Conservation (phyloP, 35 echinoderm and acorn worm genomes). For the Ophioderma brevispina region DNA sequence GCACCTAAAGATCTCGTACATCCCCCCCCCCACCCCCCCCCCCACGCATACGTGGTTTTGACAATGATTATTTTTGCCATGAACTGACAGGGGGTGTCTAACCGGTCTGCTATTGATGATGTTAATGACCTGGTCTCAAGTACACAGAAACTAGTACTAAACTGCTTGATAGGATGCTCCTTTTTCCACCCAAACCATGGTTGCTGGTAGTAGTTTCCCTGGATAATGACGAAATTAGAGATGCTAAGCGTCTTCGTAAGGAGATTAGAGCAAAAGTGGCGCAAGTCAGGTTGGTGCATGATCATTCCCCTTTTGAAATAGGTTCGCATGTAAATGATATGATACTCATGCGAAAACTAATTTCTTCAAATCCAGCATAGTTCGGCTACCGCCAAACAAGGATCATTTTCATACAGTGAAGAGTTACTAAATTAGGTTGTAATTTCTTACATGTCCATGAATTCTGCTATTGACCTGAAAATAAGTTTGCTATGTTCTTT, state of each 20-base stretch:
- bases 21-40: too few relatives aligned
- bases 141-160: not conserved
- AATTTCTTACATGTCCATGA: too few relatives aligned
- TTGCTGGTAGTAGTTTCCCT: not conserved
- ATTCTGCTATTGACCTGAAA: too few relatives aligned
- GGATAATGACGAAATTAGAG: slow-evolving; percentile 24
- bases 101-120: not conserved
- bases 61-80: not conserved
- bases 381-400: too few relatives aligned
- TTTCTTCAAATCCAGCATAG: too few relatives aligned
- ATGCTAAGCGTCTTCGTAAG: slow-evolving; percentile 1
- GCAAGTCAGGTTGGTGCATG: slow-evolving; percentile 1
- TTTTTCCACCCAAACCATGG: not conserved
- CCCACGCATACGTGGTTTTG: not conserved
- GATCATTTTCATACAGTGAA: too few relatives aligned
- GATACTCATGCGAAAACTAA: too few relatives aligned
- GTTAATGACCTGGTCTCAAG: not conserved
- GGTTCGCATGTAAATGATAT: too few relatives aligned
- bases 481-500: too few relatives aligned
- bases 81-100: not conserved
- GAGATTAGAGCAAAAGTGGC: slow-evolving; percentile 29
- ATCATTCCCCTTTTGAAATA: not conserved
- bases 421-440: too few relatives aligned
- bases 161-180: slow-evolving; percentile 25
- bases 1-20: not conserved